Evolutionary conservation across 2,888 invertebrate species (phyloP).

Genomic region (Netelia virgata): DNA sequence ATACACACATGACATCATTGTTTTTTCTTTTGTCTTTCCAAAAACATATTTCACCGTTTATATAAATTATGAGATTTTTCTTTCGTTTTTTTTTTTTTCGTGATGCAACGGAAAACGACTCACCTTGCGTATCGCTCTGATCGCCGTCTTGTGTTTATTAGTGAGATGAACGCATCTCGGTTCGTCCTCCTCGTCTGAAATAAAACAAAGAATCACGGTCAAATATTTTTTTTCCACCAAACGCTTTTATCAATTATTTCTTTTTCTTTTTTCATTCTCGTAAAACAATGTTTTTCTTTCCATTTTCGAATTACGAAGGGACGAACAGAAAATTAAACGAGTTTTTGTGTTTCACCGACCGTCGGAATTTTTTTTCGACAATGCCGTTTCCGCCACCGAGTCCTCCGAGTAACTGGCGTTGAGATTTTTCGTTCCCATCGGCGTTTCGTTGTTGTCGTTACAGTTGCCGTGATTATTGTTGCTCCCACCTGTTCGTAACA

Average conservation of each 20-base stretch:
- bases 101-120: conserved; percentile 76
- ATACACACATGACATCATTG: conserved; percentile 40
- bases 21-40: neutral
- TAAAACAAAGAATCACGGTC: conserved; percentile 24
- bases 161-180: conserved; percentile 93
- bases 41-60: conserved; percentile 49
- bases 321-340: conserved; percentile 5
- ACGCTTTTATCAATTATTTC: conserved; percentile 1
- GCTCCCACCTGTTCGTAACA: conserved; percentile 69
- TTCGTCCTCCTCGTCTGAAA: conserved; percentile 90
- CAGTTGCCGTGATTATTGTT: conserved; percentile 76
- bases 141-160: conserved; percentile 94
- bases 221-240: conserved; percentile 34
- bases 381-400: conserved; percentile 92
- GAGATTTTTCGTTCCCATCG: conserved; percentile 85
- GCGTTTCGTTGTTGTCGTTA: conserved; percentile 75
- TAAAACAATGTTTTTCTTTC: too few species aligned
- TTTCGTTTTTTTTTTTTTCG: conserved; percentile 5
- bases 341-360: conserved; percentile 87
- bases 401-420: conserved; percentile 93
- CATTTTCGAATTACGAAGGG: neutral
- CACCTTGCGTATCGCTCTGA: conserved; percentile 96
- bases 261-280: too few species aligned
- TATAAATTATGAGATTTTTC: neutral
- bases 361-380: conserved; percentile 93